Conservation (phyloP, 2,888 invertebrate species). For the Marronus borbonicus region DNA sequence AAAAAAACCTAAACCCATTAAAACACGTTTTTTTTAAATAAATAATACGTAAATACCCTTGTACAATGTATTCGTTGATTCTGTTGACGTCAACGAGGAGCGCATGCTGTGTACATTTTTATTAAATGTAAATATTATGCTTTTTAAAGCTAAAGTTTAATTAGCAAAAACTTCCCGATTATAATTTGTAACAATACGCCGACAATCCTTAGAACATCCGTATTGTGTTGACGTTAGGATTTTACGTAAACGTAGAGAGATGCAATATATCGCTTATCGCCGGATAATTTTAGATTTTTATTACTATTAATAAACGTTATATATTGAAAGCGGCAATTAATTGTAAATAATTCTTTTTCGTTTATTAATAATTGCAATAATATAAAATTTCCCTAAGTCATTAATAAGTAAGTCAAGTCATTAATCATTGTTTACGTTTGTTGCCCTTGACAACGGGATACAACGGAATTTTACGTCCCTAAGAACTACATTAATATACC, state of each 20-base stretch:
- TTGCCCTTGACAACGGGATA: too few species aligned
- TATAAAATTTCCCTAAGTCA: too few species aligned
- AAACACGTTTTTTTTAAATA: too few species aligned
- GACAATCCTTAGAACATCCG: constrained; percentile 19
- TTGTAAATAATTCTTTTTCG: too few species aligned
- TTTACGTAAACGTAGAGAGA: not conserved
- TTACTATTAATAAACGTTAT: constrained; percentile 4
- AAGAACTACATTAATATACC: too few species aligned
- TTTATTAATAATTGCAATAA: too few species aligned
- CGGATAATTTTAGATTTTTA: constrained; percentile 9
- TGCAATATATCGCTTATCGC: not conserved
- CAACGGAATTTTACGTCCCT: too few species aligned
- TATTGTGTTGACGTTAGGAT: not conserved
- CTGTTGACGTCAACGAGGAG: constrained; percentile 18
- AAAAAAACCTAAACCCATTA: too few species aligned
- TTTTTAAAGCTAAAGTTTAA: not conserved
- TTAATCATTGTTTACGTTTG: too few species aligned
- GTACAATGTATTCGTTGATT: not conserved
- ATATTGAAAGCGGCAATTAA: constrained; percentile 1
- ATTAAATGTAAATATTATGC: constrained; percentile 28
- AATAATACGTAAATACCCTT: not conserved
- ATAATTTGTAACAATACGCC: constrained; percentile 7
- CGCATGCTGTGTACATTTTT: not conserved
- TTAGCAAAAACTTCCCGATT: constrained; percentile 8
- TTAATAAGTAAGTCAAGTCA: too few species aligned